Conservation (phyloP, 2,888 invertebrate species). For the Eristalis tenax region DNA sequence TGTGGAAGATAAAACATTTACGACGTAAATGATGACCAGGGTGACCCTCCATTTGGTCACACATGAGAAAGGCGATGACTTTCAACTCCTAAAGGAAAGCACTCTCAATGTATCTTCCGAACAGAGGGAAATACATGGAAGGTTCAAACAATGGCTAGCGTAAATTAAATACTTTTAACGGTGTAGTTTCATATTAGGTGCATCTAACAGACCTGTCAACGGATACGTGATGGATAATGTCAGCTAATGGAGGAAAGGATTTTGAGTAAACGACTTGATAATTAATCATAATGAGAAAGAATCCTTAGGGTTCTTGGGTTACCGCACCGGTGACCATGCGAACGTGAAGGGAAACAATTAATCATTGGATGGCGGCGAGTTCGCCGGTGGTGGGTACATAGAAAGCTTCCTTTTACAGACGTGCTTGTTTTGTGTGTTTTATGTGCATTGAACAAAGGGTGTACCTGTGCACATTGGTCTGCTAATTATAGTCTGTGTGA, state of each 20-base stretch:
- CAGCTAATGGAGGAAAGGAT: background rate
- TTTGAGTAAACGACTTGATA: background rate
- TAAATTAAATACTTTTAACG: background rate
- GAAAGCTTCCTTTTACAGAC: no score
- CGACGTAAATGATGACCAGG: background rate
- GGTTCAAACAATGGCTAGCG: background rate
- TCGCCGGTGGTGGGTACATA: background rate
- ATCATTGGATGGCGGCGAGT: background rate
- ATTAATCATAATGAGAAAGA: background rate
- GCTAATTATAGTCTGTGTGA: no score
- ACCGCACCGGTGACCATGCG: background rate
- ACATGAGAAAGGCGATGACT: background rate
- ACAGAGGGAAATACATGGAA: background rate
- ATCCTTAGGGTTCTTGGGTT: background rate
- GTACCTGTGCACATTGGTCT: no score
- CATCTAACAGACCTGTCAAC: background rate
- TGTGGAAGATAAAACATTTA: background rate
- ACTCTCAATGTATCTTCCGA: background rate
- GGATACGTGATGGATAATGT: background rate
- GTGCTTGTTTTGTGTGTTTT: no score
- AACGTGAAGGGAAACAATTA: background rate
- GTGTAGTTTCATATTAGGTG: background rate
- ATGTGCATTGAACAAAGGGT: no score
- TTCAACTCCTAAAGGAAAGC: background rate
- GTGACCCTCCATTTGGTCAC: background rate